These are phyloP conservation scores for Caenorhabditis drosophilae DNA, from an alignment of 2,888 invertebrate genomes.

Conservation along the genomic window DNA sequence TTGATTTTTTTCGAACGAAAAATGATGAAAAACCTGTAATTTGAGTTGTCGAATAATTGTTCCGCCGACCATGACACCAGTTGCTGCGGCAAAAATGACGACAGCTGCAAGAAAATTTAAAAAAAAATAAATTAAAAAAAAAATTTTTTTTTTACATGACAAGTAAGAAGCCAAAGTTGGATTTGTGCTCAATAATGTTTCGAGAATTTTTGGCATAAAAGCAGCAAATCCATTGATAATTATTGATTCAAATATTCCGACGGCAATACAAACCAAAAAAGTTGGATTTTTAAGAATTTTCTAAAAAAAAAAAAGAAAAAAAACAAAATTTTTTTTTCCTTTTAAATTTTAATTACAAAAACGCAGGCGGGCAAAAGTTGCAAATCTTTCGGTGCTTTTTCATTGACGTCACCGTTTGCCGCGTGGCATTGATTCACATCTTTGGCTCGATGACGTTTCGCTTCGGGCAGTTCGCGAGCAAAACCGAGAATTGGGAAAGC, in stretches of 20 bases:
- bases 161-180: constrained; percentile 64
- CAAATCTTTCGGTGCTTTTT: constrained; percentile 48
- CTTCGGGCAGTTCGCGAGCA: constrained; percentile 67
- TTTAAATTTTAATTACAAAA: constrained; percentile 34
- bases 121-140: not conserved
- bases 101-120: constrained; percentile 52
- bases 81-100: constrained; percentile 68
- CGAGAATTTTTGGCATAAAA: constrained; percentile 69
- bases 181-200: constrained; percentile 65
- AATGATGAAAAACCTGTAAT: constrained; percentile 52
- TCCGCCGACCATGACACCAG: constrained; percentile 68
- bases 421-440: constrained; percentile 63
- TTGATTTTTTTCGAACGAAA: too few relatives aligned
- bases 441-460: constrained; percentile 63
- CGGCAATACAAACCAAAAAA: constrained; percentile 62
- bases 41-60: constrained; percentile 63
- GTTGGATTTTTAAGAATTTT: constrained; percentile 66
- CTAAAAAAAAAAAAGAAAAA: constrained; percentile 38
- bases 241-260: constrained; percentile 67
- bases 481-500: constrained; percentile 70
- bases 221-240: constrained; percentile 68
- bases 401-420: constrained; percentile 45
- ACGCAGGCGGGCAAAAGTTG: constrained; percentile 51
- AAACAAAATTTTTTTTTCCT: not conserved
- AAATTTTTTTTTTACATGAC: constrained; percentile 50